phyloP scores from a whole-genome alignment of 1,140 invertebrate species.

The Bicyclus anynana region DNA sequence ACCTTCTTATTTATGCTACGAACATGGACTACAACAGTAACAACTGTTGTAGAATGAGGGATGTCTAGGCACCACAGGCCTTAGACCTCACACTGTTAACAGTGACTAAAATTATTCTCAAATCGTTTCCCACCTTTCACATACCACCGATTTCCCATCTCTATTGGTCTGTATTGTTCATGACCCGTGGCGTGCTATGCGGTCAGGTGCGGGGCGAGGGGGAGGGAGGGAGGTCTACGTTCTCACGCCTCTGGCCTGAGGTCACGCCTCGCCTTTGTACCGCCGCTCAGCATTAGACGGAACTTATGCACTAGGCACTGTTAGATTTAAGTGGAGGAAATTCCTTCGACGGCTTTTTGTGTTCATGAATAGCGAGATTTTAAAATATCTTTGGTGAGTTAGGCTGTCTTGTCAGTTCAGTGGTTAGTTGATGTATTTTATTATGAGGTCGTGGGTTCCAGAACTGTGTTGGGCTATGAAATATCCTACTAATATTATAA shows the following conservation, averaged over 20 bases:
- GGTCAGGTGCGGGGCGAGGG: conserved; percentile 31
- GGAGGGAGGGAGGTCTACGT: conserved; percentile 26
- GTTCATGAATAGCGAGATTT: not conserved
- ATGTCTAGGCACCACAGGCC: not conserved
- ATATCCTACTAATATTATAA: too few species aligned
- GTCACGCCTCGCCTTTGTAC: conserved; percentile 67
- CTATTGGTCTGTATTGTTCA: conserved; percentile 29
- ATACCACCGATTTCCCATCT: conserved; percentile 25
- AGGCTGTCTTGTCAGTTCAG: too few species aligned
- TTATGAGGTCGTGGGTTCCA: too few species aligned
- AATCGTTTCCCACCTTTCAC: conserved; percentile 15
- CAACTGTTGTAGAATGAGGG: too few species aligned
- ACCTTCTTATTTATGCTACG: too few species aligned
- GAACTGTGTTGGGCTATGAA: too few species aligned
- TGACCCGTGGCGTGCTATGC: conserved; percentile 34
- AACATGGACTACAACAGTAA: too few species aligned
- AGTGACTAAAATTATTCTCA: not conserved
- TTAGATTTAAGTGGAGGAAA: conserved; percentile 14
- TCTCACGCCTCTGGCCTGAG: conserved; percentile 68
- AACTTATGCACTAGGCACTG: conserved; percentile 10
- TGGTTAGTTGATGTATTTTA: too few species aligned
- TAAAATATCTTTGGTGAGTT: too few species aligned
- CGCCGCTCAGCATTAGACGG: conserved; percentile 39
- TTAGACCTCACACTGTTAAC: too few species aligned
- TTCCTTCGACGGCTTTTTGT: conserved; percentile 4